These are phyloP conservation scores for Sarcophaga rosellei DNA, from an alignment of 2,888 invertebrate genomes.

Conservation along the genomic window DNA sequence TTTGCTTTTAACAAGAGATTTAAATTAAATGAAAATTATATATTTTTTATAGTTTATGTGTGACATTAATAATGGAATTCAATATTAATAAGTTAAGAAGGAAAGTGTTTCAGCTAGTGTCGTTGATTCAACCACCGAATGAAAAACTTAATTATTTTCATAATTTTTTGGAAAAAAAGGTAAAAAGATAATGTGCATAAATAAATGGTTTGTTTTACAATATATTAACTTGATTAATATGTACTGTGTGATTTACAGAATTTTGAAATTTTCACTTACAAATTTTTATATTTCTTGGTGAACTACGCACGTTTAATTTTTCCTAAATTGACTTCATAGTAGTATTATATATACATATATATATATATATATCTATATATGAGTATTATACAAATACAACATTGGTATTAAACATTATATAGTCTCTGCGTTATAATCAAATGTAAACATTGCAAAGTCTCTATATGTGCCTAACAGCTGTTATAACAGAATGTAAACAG, in stretches of 20 bases:
- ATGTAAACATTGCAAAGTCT: too few species aligned
- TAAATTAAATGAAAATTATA: background rate
- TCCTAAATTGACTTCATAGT: too few species aligned
- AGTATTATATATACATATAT: background rate
- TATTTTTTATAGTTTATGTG: background rate
- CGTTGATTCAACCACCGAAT: conserved; percentile 65
- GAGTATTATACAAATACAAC: too few species aligned
- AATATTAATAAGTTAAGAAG: conserved; percentile 74
- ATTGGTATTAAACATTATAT: too few species aligned
- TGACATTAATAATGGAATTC: conserved; percentile 74
- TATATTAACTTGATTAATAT: background rate
- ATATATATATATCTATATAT: background rate
- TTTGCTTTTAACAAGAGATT: background rate
- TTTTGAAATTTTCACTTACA: too few species aligned
- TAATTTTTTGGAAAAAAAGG: conserved; percentile 75
- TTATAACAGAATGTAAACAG: too few species aligned
- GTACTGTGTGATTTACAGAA: background rate
- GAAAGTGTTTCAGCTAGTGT: conserved; percentile 72
- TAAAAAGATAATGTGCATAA: conserved; percentile 43
- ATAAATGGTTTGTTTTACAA: background rate
- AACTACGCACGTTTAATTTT: too few species aligned
- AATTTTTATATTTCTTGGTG: too few species aligned
- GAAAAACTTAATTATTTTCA: conserved; percentile 68
- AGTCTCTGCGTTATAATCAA: too few species aligned
- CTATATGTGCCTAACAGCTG: too few species aligned